phyloP scores from a whole-genome alignment of 2,113 vertebrate species.

The Mirza zaza region DNA sequence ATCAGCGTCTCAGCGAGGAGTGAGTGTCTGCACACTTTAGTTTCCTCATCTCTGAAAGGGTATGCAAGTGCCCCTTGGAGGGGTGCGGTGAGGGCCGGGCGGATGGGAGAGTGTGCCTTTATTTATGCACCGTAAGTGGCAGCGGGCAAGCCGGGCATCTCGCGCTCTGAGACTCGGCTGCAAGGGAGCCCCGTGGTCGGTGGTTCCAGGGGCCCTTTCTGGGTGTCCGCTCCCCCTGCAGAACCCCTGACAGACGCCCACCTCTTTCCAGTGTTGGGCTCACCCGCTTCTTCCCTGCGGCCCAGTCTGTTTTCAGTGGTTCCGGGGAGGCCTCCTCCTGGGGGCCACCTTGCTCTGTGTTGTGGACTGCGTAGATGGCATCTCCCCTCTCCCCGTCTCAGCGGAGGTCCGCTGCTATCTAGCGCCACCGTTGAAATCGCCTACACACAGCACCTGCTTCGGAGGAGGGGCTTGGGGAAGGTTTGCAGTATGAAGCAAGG shows the following conservation, averaged over 20 bases:
- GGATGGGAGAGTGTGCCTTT: neutral
- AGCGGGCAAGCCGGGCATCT: neutral
- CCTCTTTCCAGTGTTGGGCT: neutral
- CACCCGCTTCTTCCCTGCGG: neutral
- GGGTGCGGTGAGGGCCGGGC: neutral
- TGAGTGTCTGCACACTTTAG: neutral
- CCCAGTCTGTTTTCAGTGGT: neutral
- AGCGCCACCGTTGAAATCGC: accelerated
- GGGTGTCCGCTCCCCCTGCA: neutral
- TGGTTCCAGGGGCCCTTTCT: too few relatives aligned
- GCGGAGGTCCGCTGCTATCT: neutral
- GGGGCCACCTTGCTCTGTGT: neutral
- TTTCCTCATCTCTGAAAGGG: neutral
- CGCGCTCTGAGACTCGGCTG: neutral
- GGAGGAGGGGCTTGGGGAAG: neutral
- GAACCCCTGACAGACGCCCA: neutral
- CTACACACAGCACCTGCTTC: neutral
- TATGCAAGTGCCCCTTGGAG: neutral
- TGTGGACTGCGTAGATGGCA: neutral
- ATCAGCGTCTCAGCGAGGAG: neutral
- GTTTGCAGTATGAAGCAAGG: neutral
- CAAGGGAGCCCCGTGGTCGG: neutral
- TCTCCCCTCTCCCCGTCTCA: neutral
- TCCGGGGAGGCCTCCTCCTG: neutral
- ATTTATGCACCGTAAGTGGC: accelerated